phyloP scores from a whole-genome alignment of 2,113 vertebrate genomes.

The Mus musculus region DNA sequence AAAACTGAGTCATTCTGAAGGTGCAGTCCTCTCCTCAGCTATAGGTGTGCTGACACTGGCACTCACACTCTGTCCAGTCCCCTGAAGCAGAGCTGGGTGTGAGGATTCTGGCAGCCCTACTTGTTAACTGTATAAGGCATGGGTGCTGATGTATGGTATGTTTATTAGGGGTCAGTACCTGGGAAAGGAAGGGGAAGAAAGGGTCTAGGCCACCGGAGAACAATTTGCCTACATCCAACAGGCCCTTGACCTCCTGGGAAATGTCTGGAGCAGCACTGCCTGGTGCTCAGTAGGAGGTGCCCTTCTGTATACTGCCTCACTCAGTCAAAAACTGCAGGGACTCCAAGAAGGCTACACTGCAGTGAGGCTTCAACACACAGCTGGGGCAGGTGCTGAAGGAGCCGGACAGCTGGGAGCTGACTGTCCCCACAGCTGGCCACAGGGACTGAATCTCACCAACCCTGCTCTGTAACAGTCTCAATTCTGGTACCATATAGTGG shows the following conservation, averaged over 20 bases:
- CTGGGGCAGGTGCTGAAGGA: background rate
- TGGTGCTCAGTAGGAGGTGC: background rate
- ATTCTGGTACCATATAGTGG: accelerated
- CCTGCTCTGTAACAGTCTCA: background rate
- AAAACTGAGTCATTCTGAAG: background rate
- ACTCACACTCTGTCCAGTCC: background rate
- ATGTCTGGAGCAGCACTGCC: background rate
- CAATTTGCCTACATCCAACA: background rate
- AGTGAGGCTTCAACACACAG: background rate
- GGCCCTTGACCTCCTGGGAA: background rate
- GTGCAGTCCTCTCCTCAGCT: background rate
- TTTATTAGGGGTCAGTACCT: background rate
- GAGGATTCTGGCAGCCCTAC: background rate
- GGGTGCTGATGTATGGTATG: background rate
- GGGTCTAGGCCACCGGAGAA: background rate
- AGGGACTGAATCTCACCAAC: accelerated
- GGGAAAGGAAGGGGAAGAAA: background rate
- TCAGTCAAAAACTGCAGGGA: too few species aligned
- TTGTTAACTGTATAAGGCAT: background rate
- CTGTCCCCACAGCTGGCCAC: background rate
- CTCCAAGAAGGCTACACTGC: background rate
- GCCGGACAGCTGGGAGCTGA: too few species aligned
- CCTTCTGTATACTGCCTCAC: background rate
- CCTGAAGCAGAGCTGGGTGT: too few species aligned
- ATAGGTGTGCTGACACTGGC: accelerated